Evolutionary conservation across 2,888 invertebrate genomes (phyloP), one percentile per base, ranked within the genome.

Genomic region (Scaptomyza cyrtandrae): DNA sequence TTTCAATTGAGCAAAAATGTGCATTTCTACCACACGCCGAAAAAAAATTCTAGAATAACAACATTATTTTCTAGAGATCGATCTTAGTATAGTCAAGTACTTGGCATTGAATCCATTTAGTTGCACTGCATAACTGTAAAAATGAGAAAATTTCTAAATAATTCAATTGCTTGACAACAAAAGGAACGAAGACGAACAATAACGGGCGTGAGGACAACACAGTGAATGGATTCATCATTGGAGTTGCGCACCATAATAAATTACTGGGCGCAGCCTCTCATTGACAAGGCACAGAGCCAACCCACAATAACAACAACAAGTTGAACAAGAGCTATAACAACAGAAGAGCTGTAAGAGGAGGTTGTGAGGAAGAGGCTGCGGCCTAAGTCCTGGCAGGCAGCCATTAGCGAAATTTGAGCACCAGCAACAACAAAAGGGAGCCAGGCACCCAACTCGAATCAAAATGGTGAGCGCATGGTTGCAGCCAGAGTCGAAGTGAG

Each of bases 391-490:
- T 80, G 69, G 66, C 80, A 55, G 82, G 87, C 89, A 88, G 86
- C 86, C 89, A 85, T 85, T 87, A 88, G 87, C 83, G 88, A 87
- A 88, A 85, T 85, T 82, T 82, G 86, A 87, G 84, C 80, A 82
- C 75, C 80, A 71, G 41, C 54, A 54, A 39, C 55, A 75, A 64
- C 31, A 50, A 45, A 49, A 19, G 27, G 55, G 63, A n/a, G n/a
- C n/a, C n/a, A n/a, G 71, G 87, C 87, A 85, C 83, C 83, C 86
- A 83, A 71, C 70, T 80, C 88, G 84, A 88, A 77, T 86, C 69
- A 70, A 80, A 86, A 73, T 67, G 64, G 50, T 69, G 64, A 62
- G 66, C 67, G 43, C 55, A 58, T 77, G 63, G 80, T 69, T 76
- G 77, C 59, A 74, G 14, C 63, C 4, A 35, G 16, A 46, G 44